Conservation (phyloP, 2,797 vertebrate genomes). For the Spondyliosoma cantharus region DNA sequence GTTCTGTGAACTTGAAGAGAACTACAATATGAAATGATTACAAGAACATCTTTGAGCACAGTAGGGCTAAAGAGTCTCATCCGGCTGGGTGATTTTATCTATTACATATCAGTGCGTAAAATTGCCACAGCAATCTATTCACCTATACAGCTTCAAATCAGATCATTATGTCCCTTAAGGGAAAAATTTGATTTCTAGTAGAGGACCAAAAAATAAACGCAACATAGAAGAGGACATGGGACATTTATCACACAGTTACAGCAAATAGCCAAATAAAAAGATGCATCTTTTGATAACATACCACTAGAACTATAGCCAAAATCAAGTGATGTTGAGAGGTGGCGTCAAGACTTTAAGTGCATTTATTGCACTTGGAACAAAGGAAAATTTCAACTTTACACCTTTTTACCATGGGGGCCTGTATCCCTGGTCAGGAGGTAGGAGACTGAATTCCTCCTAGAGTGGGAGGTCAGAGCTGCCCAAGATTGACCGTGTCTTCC, state of each 20-base stretch:
- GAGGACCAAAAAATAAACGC: no score
- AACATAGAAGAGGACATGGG: neutral
- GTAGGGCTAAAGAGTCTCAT: neutral
- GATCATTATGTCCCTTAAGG: no score
- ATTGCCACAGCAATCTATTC: neutral
- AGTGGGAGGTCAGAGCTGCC: no score
- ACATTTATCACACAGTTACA: neutral
- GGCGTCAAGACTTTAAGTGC: neutral
- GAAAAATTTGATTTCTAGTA: no score
- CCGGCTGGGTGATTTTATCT: slow-evolving; percentile 15
- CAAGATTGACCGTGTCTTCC: no score
- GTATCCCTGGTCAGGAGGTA: no score
- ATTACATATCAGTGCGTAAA: slow-evolving; percentile 2
- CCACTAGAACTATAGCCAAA: neutral
- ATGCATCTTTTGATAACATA: neutral
- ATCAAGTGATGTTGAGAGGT: neutral
- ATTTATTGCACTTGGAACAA: neutral
- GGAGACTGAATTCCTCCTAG: no score
- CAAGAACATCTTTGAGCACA: neutral
- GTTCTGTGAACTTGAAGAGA: neutral
- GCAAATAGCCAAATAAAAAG: neutral
- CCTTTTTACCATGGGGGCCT: no score
- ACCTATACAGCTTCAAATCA: slow-evolving; percentile 2
- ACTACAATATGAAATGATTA: neutral
- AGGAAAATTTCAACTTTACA: no score